These are phyloP conservation scores for Morpho achilles DNA, from an alignment of 2,888 invertebrate species.

Conservation along the genomic window DNA sequence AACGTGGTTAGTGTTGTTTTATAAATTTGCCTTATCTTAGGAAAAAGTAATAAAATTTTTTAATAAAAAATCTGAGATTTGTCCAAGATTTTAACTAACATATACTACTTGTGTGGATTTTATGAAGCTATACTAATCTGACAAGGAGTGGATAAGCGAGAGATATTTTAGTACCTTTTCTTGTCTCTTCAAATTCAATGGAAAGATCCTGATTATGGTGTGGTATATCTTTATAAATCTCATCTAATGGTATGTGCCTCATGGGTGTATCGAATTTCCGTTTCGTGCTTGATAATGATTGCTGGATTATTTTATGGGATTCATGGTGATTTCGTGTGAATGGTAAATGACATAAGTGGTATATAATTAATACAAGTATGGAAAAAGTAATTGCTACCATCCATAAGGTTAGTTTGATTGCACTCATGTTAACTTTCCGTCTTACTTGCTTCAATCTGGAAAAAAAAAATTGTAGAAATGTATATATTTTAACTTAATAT, in stretches of 20 bases:
- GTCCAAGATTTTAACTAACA: no score
- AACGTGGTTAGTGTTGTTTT: no score
- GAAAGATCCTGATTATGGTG: slow-evolving; percentile 36
- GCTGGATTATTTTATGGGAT: slow-evolving; percentile 5
- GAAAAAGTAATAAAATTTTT: no score
- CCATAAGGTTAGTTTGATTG: slow-evolving; percentile 39
- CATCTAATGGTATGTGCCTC: slow-evolving; percentile 42
- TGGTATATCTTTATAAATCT: slow-evolving; percentile 37
- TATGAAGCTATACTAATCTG: no score
- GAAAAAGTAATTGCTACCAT: slow-evolving; percentile 29
- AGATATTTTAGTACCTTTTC: slow-evolving; percentile 32
- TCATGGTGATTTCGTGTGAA: slow-evolving; percentile 16
- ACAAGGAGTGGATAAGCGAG: no score
- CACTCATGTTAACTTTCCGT: slow-evolving; percentile 43
- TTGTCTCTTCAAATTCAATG: slow-evolving; percentile 38
- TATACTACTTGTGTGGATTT: no score
- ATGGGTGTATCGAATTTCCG: slow-evolving; percentile 36
- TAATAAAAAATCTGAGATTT: no score
- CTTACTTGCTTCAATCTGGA: slow-evolving; percentile 47
- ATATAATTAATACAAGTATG: slow-evolving; percentile 31
- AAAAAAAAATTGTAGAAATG: slow-evolving; percentile 13
- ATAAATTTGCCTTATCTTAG: no score
- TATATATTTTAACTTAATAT: neutral
- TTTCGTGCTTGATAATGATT: slow-evolving; percentile 10
- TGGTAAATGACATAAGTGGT: slow-evolving; percentile 40